Conservation (phyloP, 2,113 vertebrate genomes). For the Xenotilapia leptura region DNA sequence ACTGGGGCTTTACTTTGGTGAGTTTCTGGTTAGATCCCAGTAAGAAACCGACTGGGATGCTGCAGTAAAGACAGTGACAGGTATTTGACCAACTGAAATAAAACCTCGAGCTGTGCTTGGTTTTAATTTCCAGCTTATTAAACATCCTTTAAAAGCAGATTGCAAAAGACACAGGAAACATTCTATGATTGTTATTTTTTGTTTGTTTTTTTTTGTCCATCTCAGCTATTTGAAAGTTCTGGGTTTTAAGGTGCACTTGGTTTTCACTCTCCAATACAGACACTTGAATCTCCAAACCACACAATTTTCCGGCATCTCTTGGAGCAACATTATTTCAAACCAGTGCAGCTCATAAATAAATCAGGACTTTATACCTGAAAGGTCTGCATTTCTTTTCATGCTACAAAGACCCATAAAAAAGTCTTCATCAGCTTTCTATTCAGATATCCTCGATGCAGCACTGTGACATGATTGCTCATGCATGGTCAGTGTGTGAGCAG, state of each 20-base stretch:
- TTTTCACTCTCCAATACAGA: background rate
- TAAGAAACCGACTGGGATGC: background rate
- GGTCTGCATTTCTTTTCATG: background rate
- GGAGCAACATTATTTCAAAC: background rate
- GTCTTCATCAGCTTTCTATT: background rate
- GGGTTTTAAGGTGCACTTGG: conserved; percentile 57
- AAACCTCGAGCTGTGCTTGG: background rate
- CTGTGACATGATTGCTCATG: background rate
- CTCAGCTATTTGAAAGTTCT: background rate
- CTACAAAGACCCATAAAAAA: background rate
- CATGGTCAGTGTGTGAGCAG: background rate
- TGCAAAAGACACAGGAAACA: background rate
- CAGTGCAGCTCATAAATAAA: background rate
- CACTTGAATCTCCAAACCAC: background rate
- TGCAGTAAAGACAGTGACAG: background rate
- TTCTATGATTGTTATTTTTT: background rate
- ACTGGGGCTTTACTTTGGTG: background rate
- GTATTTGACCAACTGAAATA: background rate
- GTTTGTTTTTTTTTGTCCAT: background rate
- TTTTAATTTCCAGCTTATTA: background rate
- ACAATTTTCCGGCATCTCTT: background rate
- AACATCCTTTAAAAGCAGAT: background rate
- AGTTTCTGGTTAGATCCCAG: background rate
- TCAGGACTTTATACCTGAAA: background rate
- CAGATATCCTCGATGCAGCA: background rate